phyloP scores from a whole-genome alignment of 1,140 invertebrate species.

The Calliopsis andreniformis region DNA sequence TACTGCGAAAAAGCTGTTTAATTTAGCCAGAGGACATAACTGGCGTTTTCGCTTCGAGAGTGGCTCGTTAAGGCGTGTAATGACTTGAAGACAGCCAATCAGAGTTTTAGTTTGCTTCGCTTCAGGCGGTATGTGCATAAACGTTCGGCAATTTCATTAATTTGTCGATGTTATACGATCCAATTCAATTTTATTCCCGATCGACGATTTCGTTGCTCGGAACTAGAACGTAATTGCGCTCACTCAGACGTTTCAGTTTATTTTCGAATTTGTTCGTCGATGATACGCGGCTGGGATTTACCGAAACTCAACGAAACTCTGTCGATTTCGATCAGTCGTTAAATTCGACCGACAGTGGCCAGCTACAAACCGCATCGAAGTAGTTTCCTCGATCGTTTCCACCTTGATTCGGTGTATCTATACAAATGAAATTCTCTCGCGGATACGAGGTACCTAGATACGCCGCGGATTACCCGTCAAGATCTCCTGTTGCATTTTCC shows the following conservation, averaged over 20 bases:
- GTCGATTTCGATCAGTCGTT: neutral
- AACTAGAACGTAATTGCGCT: too few relatives aligned
- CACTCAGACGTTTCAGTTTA: neutral
- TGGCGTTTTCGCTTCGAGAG: neutral
- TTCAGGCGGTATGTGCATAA: too few relatives aligned
- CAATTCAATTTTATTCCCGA: too few relatives aligned
- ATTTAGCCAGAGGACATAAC: constrained; percentile 2
- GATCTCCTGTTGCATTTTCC: constrained; percentile 18
- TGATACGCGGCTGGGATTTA: neutral
- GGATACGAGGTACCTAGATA: neutral
- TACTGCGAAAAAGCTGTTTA: constrained; percentile 27
- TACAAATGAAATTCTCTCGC: constrained; percentile 32
- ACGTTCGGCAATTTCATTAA: too few relatives aligned
- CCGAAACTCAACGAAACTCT: neutral
- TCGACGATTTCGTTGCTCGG: too few relatives aligned
- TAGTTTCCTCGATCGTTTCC: constrained; percentile 5
- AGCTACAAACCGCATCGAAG: neutral
- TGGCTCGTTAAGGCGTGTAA: too few relatives aligned
- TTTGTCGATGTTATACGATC: too few relatives aligned
- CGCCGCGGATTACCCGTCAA: neutral
- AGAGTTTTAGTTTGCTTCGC: too few relatives aligned
- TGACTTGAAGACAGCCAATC: too few relatives aligned
- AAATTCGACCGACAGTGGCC: neutral
- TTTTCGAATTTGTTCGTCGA: neutral
- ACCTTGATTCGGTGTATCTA: constrained; percentile 27